Evolutionary conservation across 2,113 vertebrate genomes (phyloP).

Genomic region (Varanus komodoensis): DNA sequence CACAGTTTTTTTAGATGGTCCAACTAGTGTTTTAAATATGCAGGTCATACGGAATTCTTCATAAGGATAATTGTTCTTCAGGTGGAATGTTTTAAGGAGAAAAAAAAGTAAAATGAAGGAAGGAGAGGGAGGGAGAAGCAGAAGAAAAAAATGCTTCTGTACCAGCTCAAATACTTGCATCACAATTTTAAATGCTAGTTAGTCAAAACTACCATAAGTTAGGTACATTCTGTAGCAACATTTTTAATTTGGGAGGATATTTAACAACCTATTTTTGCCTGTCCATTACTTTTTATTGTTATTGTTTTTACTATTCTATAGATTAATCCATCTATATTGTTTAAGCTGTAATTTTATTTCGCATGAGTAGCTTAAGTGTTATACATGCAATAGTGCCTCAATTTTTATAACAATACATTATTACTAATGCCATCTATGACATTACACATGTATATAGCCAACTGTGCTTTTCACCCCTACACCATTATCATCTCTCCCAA

Average conservation of each 20-base stretch:
- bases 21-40: not conserved
- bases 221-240: not conserved
- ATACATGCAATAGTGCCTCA: not conserved
- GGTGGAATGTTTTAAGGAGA: not conserved
- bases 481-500: not conserved
- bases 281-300: not conserved
- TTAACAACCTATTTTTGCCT: not conserved
- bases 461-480: not conserved
- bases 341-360: not conserved
- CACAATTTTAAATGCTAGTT: not conserved
- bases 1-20: not conserved
- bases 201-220: not conserved
- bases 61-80: not conserved
- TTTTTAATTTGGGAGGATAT: not conserved
- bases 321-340: not conserved
- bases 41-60: not conserved
- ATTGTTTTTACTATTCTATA: not conserved
- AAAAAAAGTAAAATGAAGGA: not conserved
- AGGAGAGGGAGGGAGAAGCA: no score
- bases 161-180: not conserved
- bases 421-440: not conserved
- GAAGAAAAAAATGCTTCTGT: not conserved
- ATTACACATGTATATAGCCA: not conserved
- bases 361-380: not conserved
- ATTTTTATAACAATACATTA: not conserved